Evolutionary conservation across 2,797 vertebrate genomes (phyloP), one percentile per base, ranked within the genome.

Genomic region (Apogon talboti): DNA sequence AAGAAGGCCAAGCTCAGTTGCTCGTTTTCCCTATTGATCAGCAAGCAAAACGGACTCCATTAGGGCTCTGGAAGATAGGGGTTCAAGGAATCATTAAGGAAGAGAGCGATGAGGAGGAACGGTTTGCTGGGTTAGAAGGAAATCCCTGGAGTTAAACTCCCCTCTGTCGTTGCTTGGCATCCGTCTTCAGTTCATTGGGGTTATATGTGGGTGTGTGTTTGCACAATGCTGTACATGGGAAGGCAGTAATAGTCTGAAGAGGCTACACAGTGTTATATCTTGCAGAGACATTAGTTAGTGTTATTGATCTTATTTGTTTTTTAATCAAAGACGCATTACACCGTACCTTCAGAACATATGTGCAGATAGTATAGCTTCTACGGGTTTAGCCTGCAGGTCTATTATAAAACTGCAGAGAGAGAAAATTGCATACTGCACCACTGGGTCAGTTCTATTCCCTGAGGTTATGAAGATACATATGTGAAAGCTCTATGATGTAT

Each of bases 11-110:
- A 30, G 15, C 64, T 68, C 47, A 55, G 59, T 81, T 53, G 30
- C 53, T 59, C 8, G 6, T 68, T 80, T 76, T 65, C 52, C 40
- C 47, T 47, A 86, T 85, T 88, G 84, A 89, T 90, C 77, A 63
- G 49, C 30, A n/a, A 76, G 57, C 59, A 76, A 79, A 82, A 74
- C 9, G 13, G 63, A 69, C 71, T 78, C 80, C 38, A 55, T 79
- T 75, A 78, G 54, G 48, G 57, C 56, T 72, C 68, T 35, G 78
- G 75, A 63, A 77, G 81, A 62, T 66, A 43, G 61, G 35, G 62
- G 57, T 33, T 60, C 58, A 55, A 72, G 56, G 48, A 78, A 76
- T 88, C 84, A 64, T 86, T 86, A 77, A 76, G 71, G 60, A 79
- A 43, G 41, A 43, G 42, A 54, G 69, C 2, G 1, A 58, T 55